Conservation (phyloP, 2,797 vertebrate species). For the Tarsius wallacei region DNA sequence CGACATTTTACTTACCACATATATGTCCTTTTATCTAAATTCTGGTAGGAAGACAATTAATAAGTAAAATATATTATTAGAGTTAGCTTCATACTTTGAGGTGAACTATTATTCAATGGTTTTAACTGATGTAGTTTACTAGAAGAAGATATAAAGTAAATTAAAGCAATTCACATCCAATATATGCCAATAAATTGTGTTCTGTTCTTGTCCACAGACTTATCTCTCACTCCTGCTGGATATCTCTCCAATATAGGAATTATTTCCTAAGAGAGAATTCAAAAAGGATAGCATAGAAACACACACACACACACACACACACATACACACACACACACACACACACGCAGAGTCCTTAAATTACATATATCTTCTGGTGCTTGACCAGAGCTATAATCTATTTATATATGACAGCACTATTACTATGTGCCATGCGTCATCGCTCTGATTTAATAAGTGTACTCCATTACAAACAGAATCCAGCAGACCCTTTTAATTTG, state of each 20-base stretch:
- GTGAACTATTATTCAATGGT: neutral
- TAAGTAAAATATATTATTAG: neutral
- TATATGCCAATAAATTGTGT: neutral
- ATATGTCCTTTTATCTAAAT: neutral
- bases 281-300: neutral
- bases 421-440: neutral
- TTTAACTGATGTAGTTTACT: neutral
- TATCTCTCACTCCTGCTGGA: neutral
- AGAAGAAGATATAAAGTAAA: slow-evolving; percentile 10
- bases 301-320: neutral
- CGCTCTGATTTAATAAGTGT: slow-evolving; percentile 54
- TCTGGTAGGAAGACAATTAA: neutral
- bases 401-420: neutral
- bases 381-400: neutral
- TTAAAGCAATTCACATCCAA: neutral
- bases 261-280: neutral
- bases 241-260: neutral
- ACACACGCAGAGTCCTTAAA: neutral
- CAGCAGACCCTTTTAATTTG: slow-evolving; percentile 58
- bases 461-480: slow-evolving; percentile 30
- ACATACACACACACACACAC: neutral
- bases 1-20: neutral
- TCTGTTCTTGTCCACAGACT: neutral
- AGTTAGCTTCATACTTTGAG: neutral
- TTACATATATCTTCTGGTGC: neutral